Conservation (phyloP, 2,797 vertebrate genomes). For the Liparis tanakae region DNA sequence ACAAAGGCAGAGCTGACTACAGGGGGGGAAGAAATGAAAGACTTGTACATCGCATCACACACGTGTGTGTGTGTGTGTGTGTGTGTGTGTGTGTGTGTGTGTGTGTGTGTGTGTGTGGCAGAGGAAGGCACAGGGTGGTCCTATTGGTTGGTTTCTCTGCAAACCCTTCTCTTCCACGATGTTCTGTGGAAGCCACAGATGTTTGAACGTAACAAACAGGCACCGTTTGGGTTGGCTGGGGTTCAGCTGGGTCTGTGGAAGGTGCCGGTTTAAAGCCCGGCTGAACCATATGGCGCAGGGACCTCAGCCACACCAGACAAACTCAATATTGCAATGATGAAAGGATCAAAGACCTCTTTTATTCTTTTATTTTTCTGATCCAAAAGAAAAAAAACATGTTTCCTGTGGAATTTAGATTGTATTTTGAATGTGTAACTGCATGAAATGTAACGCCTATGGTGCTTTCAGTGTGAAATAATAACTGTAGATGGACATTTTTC, state of each 20-base stretch:
- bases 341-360: slow-evolving; percentile 29
- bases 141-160: slow-evolving; percentile 55
- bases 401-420: slow-evolving; percentile 33
- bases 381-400: slow-evolving; percentile 40
- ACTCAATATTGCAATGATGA: slow-evolving; percentile 35
- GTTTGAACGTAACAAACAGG: slow-evolving; percentile 66
- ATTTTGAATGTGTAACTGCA: slow-evolving; percentile 16
- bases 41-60: slow-evolving; percentile 65
- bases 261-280: slow-evolving; percentile 66
- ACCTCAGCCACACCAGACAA: slow-evolving; percentile 35
- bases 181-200: slow-evolving; percentile 69
- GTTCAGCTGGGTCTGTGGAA: slow-evolving; percentile 61
- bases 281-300: slow-evolving; percentile 56
- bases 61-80: slow-evolving; percentile 4
- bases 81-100: slow-evolving; percentile 3
- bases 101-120: slow-evolving; percentile 8
- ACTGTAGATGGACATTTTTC: slow-evolving; percentile 21
- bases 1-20: slow-evolving; percentile 67
- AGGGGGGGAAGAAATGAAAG: slow-evolving; percentile 61
- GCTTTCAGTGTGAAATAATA: slow-evolving; percentile 23
- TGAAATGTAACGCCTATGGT: slow-evolving; percentile 21
- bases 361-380: slow-evolving; percentile 15
- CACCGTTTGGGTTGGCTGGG: slow-evolving; percentile 62
- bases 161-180: slow-evolving; percentile 65
- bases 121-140: slow-evolving; percentile 50